Base-by-base conservation (phyloP, 1,140 invertebrate species). In the Nymphalis io region DNA sequence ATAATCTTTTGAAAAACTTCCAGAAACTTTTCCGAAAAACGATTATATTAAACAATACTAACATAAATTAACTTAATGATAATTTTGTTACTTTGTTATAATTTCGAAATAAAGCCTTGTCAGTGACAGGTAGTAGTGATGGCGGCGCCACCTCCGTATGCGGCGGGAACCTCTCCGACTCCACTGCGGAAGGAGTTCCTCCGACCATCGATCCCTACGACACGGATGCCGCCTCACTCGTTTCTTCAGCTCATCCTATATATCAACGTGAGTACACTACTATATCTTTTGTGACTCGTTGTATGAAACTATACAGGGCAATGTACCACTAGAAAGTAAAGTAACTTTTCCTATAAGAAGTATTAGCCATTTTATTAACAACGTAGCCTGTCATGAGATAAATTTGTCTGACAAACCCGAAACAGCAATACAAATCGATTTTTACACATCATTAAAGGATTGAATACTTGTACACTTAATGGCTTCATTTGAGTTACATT, bases 151-250 rank as follows among this genome's bases (percentile, higher is more conserved):
- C 94, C 33, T 95, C 95, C 48, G 93, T 94, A 33, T 91, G 87
- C 69, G 94, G 95, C 40, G 95, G 95, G 40, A 96, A 96, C 89
- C 90, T 96, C 42, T 96, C 95, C 1, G 95, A 96, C 81, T 96
- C 95, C 1, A 96, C 95, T 13, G 95, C 95, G 13, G 95, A 96
- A 81, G 95, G 95, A 72, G 94, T 93, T 16, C 95, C 95, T 27
- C 95, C 95, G 63, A 95, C 95, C 73, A 93, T 94, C 48, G 94
- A 94, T 83, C 93, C 94, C 69, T 93, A 95, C 79, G 95, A 96
- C 83, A 94, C 95, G 78, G 95, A 96, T 91, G 94, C 94, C 69
- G 93, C 95, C 74, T 96, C 95, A 48, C 92, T 96, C 63, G 94
- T 95, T 68, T 96, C 95, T 57, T 96, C 95, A 62, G 93, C 95